These are phyloP conservation scores for Amblyraja radiata DNA, from an alignment of 2,797 vertebrate genomes.

Conservation along the genomic window DNA sequence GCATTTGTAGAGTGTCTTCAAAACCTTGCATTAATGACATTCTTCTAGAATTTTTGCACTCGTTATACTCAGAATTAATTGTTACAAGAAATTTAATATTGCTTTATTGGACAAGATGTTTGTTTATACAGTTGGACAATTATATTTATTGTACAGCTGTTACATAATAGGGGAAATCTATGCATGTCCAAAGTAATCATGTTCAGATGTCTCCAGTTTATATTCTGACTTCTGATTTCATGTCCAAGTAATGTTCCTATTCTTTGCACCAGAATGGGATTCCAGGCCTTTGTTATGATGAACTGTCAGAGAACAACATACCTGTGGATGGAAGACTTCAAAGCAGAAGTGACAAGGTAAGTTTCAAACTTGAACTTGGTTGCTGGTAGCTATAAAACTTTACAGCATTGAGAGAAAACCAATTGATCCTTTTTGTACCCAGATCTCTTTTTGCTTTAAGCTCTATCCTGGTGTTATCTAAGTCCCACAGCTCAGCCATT, in stretches of 20 bases:
- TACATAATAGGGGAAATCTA: background rate
- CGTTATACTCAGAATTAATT: background rate
- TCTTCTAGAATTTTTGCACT: background rate
- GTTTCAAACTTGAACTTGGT: background rate
- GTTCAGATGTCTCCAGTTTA: too few relatives aligned
- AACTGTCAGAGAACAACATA: background rate
- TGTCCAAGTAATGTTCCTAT: background rate
- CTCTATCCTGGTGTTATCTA: background rate
- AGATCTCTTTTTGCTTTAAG: too few relatives aligned
- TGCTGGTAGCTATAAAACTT: background rate
- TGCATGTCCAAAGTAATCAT: too few relatives aligned
- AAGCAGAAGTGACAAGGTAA: background rate
- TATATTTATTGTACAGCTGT: background rate
- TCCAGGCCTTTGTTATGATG: background rate
- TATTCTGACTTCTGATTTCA: background rate
- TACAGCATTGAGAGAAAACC: too few relatives aligned
- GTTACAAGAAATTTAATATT: background rate
- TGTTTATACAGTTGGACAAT: background rate
- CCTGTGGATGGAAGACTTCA: background rate
- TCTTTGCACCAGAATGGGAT: background rate
- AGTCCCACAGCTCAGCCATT: background rate
- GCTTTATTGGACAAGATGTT: background rate
- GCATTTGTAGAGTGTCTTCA: background rate
- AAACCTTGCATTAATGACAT: background rate
- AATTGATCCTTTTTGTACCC: background rate